These are phyloP conservation scores for Ammodytes marinus DNA, from an alignment of 2,113 vertebrate species.

Conservation along the genomic window DNA sequence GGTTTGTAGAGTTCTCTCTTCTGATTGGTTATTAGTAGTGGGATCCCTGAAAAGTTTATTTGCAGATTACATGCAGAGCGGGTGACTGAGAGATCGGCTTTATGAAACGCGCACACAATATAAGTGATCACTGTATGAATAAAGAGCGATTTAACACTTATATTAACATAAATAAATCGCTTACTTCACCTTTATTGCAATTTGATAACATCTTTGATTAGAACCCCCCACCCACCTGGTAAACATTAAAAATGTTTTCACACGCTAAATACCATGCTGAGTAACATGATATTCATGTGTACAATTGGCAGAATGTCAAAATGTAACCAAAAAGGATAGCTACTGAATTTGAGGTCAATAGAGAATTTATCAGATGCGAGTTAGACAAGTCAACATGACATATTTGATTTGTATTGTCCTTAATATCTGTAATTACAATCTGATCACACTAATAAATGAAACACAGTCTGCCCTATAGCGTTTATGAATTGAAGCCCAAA, in stretches of 20 bases:
- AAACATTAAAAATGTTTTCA: not conserved
- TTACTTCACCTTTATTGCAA: too few species aligned
- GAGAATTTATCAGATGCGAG: not conserved
- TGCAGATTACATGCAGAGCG: too few species aligned
- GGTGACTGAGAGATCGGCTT: too few species aligned
- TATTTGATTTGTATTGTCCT: not conserved
- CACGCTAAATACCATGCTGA: not conserved
- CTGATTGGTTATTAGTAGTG: too few species aligned
- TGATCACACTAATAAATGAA: not conserved
- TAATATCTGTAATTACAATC: not conserved
- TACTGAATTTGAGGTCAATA: not conserved
- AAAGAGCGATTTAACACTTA: too few species aligned
- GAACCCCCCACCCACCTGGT: not conserved
- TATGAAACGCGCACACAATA: too few species aligned
- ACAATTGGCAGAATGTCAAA: too few species aligned
- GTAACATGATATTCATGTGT: not conserved
- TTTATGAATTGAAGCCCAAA: not conserved
- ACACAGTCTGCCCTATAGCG: not conserved
- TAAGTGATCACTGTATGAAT: too few species aligned
- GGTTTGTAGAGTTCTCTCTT: too few species aligned
- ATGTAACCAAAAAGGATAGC: not conserved
- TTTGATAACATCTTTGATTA: not conserved
- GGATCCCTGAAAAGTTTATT: too few species aligned
- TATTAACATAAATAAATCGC: too few species aligned
- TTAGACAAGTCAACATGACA: not conserved